phyloP scores from a whole-genome alignment of 1,140 invertebrate species.

The Vanessa atalanta region DNA sequence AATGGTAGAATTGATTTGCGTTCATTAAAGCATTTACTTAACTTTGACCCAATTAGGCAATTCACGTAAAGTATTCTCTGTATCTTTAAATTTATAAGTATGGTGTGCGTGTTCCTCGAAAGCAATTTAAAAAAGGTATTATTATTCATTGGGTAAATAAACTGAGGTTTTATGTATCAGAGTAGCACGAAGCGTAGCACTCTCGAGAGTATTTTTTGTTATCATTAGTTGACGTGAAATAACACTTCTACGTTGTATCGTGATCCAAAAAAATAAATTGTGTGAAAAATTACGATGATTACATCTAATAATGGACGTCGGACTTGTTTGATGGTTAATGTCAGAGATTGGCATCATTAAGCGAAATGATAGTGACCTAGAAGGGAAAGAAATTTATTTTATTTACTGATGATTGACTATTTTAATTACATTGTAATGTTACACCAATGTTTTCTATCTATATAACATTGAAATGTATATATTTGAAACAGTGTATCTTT shows the following conservation, averaged over 20 bases:
- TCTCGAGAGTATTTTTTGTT: slow-evolving; percentile 69
- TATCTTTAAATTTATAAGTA: neutral
- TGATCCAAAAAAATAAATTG: slow-evolving; percentile 76
- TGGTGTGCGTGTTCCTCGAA: slow-evolving; percentile 15
- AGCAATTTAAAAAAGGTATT: slow-evolving; percentile 33
- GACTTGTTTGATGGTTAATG: slow-evolving; percentile 67
- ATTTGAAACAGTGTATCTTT: neutral
- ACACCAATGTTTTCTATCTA: neutral
- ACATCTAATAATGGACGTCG: slow-evolving; percentile 71
- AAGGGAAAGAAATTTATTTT: slow-evolving; percentile 15
- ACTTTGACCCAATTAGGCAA: neutral
- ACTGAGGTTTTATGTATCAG: slow-evolving; percentile 41
- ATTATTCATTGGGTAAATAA: slow-evolving; percentile 33
- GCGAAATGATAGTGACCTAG: slow-evolving; percentile 72
- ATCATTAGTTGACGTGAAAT: slow-evolving; percentile 76
- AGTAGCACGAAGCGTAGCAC: slow-evolving; percentile 46
- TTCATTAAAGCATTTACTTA: neutral
- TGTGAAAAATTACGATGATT: slow-evolving; percentile 80
- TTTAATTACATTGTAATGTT: neutral
- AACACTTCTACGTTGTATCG: slow-evolving; percentile 66
- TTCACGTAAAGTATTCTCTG: neutral
- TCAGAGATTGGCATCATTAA: slow-evolving; percentile 74
- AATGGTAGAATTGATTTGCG: slow-evolving; percentile 45
- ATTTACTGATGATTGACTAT: neutral
- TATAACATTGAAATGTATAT: neutral